These are phyloP conservation scores for Actenoides hombroni DNA, from an alignment of 2,113 vertebrate genomes.

Conservation along the genomic window DNA sequence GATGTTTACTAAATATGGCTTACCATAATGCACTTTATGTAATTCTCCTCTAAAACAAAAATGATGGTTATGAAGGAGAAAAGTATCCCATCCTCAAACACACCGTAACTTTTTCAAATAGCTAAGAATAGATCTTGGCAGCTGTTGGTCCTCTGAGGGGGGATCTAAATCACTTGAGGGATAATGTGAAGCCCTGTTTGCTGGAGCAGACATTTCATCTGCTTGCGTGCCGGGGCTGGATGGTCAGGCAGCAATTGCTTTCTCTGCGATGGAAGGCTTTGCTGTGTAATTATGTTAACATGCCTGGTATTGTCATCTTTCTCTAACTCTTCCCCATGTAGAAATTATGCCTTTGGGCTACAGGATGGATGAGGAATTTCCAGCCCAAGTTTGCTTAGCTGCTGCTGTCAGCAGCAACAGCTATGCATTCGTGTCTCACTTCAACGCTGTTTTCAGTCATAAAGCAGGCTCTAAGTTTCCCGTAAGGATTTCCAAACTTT, in stretches of 20 bases:
- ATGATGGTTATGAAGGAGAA: neutral
- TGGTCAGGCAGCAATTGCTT: neutral
- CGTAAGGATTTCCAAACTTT: neutral
- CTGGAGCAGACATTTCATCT: neutral
- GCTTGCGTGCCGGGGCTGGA: neutral
- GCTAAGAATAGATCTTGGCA: conserved; percentile 37
- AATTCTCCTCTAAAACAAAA: conserved; percentile 21
- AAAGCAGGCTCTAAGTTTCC: neutral
- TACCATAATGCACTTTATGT: neutral
- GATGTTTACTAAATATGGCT: neutral
- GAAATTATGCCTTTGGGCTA: neutral
- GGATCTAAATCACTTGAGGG: neutral
- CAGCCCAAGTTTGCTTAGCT: neutral
- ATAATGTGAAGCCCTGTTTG: neutral
- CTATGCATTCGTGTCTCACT: neutral
- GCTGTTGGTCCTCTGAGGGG: neutral
- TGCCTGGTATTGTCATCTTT: neutral
- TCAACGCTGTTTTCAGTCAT: fast-evolving
- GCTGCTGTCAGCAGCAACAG: neutral
- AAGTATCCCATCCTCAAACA: conserved; percentile 15
- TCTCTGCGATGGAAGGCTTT: neutral
- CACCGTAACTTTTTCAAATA: neutral
- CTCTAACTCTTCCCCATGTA: neutral
- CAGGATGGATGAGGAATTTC: conserved; percentile 12
- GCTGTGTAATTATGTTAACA: conserved; percentile 37